Evolutionary conservation across 1,140 invertebrate species (phyloP).

Genomic region (Nomia melanderi): DNA sequence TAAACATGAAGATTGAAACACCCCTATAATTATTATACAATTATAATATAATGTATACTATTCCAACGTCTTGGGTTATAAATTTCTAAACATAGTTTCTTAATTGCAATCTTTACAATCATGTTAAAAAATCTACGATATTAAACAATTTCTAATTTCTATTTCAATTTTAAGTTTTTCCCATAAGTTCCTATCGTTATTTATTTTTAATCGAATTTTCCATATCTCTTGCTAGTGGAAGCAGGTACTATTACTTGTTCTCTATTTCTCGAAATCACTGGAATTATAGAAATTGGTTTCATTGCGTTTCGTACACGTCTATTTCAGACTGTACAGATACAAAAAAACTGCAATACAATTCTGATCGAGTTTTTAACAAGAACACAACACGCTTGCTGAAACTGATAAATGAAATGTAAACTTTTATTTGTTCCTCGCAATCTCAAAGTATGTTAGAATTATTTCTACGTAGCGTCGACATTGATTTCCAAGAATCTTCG

Average conservation of each 20-base stretch:
- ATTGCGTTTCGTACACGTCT: background rate
- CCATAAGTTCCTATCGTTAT: background rate
- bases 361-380: background rate
- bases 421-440: background rate
- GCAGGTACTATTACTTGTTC: background rate
- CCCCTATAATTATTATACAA: too few species aligned
- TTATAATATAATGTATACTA: too few species aligned
- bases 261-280: background rate
- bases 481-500: background rate
- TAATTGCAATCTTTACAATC: too few species aligned
- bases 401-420: background rate
- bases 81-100: too few species aligned
- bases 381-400: background rate
- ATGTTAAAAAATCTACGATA: background rate
- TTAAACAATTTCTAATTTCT: background rate
- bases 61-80: too few species aligned
- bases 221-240: background rate
- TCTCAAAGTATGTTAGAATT: background rate
- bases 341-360: background rate
- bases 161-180: background rate
- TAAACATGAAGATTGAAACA: too few species aligned
- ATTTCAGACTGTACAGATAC: background rate
- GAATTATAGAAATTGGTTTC: background rate
- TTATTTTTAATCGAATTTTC: background rate
- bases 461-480: background rate